Evolutionary conservation across 2,888 invertebrate genomes (phyloP).

Genomic region (Apodemia mormo): DNA sequence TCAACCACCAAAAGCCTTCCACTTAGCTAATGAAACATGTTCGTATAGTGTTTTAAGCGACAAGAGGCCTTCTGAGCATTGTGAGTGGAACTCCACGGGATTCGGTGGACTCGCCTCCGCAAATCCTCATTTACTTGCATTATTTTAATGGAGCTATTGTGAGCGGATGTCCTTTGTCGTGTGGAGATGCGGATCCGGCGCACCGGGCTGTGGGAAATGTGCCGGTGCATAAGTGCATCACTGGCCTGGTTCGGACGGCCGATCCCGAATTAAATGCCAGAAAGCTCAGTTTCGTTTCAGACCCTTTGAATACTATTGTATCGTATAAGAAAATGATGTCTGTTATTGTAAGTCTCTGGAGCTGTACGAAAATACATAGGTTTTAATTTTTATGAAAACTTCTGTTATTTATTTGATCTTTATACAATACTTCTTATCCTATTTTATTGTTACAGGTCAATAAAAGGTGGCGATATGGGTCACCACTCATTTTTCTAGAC

Average conservation of each 20-base stretch:
- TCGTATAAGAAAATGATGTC: slow-evolving; percentile 49
- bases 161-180: slow-evolving; percentile 78
- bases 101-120: slow-evolving; percentile 74
- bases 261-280: slow-evolving; percentile 58
- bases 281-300: slow-evolving; percentile 61
- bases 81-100: slow-evolving; percentile 61
- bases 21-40: slow-evolving; percentile 83
- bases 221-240: slow-evolving; percentile 73
- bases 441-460: too few relatives aligned
- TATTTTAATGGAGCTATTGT: slow-evolving; percentile 82
- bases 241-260: slow-evolving; percentile 65
- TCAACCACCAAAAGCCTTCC: slow-evolving; percentile 81
- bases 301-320: slow-evolving; percentile 49
- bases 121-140: slow-evolving; percentile 82
- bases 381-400: background rate
- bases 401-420: background rate
- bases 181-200: slow-evolving; percentile 61
- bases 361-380: background rate
- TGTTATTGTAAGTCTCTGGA: slow-evolving; percentile 49
- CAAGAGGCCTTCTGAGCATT: slow-evolving; percentile 53
- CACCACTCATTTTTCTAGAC: too few relatives aligned
- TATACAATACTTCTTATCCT: background rate
- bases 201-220: slow-evolving; percentile 66
- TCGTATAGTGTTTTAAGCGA: slow-evolving; percentile 77
- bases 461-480: too few relatives aligned